These are phyloP conservation scores for Malurus leucopterus DNA, from an alignment of 2,797 vertebrate genomes.

Conservation along the genomic window DNA sequence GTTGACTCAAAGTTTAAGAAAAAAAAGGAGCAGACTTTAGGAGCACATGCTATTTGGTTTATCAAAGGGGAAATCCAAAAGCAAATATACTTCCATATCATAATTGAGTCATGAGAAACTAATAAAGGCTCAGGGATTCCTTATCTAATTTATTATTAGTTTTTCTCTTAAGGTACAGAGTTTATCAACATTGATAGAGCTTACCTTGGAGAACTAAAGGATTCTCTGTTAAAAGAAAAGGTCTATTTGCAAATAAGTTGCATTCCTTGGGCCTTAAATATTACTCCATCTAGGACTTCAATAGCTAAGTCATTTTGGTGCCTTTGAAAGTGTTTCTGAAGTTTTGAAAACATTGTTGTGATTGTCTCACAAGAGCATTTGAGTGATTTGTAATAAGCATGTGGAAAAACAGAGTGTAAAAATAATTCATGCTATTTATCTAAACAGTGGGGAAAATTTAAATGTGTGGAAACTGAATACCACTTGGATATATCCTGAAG, in stretches of 20 bases:
- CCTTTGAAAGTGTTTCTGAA: neutral
- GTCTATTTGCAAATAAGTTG: neutral
- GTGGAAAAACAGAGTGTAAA: neutral
- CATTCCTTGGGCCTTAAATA: neutral
- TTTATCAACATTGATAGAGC: neutral
- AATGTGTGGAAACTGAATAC: neutral
- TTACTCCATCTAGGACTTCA: neutral
- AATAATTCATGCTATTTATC: neutral
- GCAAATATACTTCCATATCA: conserved; percentile 13
- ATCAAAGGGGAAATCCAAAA: conserved; percentile 17
- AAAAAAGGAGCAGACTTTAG: neutral
- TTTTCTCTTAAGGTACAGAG: conserved; percentile 33
- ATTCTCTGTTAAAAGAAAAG: neutral
- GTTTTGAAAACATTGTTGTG: neutral
- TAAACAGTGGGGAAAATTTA: neutral
- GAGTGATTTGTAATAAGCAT: neutral
- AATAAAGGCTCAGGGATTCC: conserved; percentile 10
- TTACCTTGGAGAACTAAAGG: neutral
- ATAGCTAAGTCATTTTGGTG: neutral
- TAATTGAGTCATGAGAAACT: conserved; percentile 46
- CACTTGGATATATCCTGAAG: neutral
- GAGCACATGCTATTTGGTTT: neutral
- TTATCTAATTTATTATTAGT: conserved; percentile 22
- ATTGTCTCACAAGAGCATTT: neutral
- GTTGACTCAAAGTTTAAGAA: neutral